A percentile compares a stretch with the other conserved stretches of the same genome.
phyloP scores from a whole-genome alignment of 2,113 vertebrate species.

The Scatophagus argus region DNA sequence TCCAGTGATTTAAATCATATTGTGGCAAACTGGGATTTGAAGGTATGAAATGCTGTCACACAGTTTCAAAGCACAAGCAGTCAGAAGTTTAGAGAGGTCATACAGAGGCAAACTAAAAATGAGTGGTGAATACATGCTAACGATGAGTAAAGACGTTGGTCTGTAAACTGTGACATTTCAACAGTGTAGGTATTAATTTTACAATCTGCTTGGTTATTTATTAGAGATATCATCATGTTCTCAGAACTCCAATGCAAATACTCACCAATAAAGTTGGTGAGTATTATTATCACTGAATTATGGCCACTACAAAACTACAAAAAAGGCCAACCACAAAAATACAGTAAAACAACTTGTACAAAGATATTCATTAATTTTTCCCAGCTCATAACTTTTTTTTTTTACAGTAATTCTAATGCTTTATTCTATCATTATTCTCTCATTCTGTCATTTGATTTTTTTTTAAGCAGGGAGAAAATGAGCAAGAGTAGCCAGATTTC shows the following conservation, averaged over 20 bases:
- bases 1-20: too few species aligned
- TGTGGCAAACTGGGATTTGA: too few species aligned
- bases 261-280: background rate
- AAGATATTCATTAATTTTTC: background rate
- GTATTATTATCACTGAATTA: background rate
- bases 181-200: background rate
- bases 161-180: background rate
- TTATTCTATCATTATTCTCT: too few species aligned
- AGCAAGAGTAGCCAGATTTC: too few species aligned
- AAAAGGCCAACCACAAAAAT: too few species aligned
- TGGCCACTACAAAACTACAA: too few species aligned
- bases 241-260: background rate
- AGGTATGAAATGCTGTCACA: too few species aligned
- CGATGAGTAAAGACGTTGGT: background rate
- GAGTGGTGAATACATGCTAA: background rate
- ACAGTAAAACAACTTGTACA: background rate
- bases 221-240: background rate
- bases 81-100: too few species aligned
- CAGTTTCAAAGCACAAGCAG: too few species aligned
- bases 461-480: too few species aligned
- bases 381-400: background rate
- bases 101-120: too few species aligned
- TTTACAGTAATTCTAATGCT: background rate
- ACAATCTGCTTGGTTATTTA: background rate
- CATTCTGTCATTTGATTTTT: constrained; percentile 12